Conservation (phyloP, 2,888 invertebrate species). For the Caenorhabditis becei region DNA sequence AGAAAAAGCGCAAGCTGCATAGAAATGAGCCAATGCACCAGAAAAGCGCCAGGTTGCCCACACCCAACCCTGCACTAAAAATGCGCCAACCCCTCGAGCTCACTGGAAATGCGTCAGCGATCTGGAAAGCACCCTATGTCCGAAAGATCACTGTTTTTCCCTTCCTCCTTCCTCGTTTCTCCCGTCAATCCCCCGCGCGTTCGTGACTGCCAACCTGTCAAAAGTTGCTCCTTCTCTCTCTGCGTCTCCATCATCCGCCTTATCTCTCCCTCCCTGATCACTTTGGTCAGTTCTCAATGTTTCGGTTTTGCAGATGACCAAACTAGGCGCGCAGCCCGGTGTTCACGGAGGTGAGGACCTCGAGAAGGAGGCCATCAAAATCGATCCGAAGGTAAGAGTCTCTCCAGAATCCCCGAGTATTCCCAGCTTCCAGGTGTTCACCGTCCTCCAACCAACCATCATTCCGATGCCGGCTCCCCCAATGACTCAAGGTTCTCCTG, state of each 20-base stretch:
- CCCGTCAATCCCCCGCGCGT: not conserved
- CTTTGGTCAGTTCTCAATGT: not conserved
- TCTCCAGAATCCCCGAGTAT: too few species aligned
- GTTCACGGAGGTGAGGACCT: constrained; percentile 64
- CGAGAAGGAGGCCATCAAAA: constrained; percentile 63
- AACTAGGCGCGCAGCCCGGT: constrained; percentile 66
- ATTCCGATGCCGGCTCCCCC: constrained; percentile 61
- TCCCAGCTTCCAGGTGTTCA: constrained; percentile 59
- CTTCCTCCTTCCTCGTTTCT: not conserved
- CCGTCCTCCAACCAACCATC: constrained; percentile 68
- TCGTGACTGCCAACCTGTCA: constrained; percentile 1
- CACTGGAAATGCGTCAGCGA: too few species aligned
- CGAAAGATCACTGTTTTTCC: not conserved
- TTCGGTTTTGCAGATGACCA: constrained; percentile 65
- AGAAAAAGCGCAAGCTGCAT: too few species aligned
- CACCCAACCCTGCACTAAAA: too few species aligned
- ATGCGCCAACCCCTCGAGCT: too few species aligned
- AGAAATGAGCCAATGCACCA: too few species aligned
- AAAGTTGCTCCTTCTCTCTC: not conserved
- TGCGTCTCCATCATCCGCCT: not conserved
- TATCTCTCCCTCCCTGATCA: not conserved
- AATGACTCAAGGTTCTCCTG: constrained; percentile 12
- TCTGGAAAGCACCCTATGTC: not conserved
- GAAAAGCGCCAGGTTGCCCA: too few species aligned
- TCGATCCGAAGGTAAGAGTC: constrained; percentile 62